Evolutionary conservation across 1,140 invertebrate genomes (phyloP), one percentile per base, ranked within the genome.

Genomic region (Bombus balteatus): DNA sequence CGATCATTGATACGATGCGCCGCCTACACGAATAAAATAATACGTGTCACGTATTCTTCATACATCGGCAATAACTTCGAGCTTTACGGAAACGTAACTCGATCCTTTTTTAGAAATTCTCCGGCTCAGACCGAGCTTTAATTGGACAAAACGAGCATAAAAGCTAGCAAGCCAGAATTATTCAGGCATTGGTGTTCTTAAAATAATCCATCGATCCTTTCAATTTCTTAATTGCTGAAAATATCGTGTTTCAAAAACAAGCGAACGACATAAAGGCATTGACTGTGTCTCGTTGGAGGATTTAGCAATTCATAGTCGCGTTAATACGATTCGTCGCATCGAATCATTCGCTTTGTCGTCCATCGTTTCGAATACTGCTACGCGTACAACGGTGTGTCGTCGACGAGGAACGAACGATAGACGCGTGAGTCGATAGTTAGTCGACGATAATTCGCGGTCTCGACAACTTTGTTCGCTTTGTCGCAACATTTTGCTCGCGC

Each of bases 1-100:
- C 57, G 37, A 57, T n/a, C 62, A 62, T 81, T 68, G 59, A 62
- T 34, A 41, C 78, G 37, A 77, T 25, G 74, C 32, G 3, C 32
- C 18, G 75, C 39, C 12, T 53, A 39, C 22, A 0, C 83, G 32
- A 5, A 1, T 18, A n/a, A 47, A 37, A 66, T 43, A 53, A 22
- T n/a, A 53, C 18, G 47, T 53, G 47, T 53, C 47, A 53, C 1
- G 34, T 25, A 70, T 66, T 25, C 9, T 25, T 4, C 34, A 10
- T 25, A 22, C n/a, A 37, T 37, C 18, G n/a, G 6, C 6, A 34
- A 68, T 68, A 68, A 37, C 8, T 22, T 18, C 13, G 13, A 32
- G 4, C 5, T 22, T 34, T 2, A 8, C 32, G 15, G 8, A 68
- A 22, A 34, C 18, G 5, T 8, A 65, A 32, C n/a, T 12, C 5